phyloP scores from a whole-genome alignment of 2,113 vertebrate genomes.

The Chloebia gouldiae region DNA sequence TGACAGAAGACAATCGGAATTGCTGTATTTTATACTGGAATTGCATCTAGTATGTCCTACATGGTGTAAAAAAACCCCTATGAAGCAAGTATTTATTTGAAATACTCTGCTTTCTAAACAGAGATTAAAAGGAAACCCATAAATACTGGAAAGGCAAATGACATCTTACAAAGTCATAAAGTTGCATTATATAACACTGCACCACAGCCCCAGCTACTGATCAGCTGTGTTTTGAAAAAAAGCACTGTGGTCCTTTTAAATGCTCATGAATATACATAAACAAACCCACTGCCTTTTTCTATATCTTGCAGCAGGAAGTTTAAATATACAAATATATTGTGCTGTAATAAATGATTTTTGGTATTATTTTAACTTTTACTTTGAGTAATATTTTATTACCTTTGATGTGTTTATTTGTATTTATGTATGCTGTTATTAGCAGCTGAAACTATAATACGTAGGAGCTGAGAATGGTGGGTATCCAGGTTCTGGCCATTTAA shows the following conservation, averaged over 20 bases:
- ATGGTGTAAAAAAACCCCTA: accelerated
- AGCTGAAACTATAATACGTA: not conserved
- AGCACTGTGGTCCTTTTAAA: not conserved
- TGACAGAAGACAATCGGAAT: not conserved
- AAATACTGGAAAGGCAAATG: not conserved
- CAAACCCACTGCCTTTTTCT: not conserved
- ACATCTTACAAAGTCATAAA: not conserved
- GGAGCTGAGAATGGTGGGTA: not conserved
- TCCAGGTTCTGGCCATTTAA: not conserved
- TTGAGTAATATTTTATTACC: not conserved
- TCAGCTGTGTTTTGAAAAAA: not conserved
- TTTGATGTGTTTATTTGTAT: not conserved
- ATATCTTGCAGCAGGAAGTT: not conserved
- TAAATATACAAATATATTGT: not conserved
- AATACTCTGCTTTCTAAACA: not conserved
- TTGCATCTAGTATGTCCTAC: not conserved
- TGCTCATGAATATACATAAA: not conserved
- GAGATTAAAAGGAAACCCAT: not conserved
- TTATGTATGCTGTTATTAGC: not conserved
- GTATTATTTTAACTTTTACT: not conserved
- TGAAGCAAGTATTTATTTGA: not conserved
- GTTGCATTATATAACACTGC: constrained; percentile 23
- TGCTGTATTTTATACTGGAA: not conserved
- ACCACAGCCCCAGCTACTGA: constrained; percentile 32
- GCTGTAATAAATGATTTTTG: not conserved